phyloP scores from a whole-genome alignment of 92 coral and sea anemone species.

The Desmophyllum pertusum region DNA sequence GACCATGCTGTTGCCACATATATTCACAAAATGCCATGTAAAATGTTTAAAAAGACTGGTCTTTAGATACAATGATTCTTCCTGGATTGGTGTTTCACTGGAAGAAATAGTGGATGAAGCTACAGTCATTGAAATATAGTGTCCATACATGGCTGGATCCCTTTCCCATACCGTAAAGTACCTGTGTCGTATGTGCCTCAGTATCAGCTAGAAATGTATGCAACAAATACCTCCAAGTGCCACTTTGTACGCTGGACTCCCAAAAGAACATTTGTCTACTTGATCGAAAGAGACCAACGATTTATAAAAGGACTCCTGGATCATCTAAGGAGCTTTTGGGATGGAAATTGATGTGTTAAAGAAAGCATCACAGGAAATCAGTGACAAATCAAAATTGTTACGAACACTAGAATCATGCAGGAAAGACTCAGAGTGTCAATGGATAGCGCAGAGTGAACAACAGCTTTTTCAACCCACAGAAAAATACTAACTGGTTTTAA shows the following conservation, averaged over 20 bases:
- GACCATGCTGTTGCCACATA: conserved; percentile 33
- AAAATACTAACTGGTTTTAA: too few species aligned
- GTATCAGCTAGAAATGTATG: conserved; percentile 38
- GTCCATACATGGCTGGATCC: conserved; percentile 46
- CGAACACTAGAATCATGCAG: neutral
- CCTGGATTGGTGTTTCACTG: conserved; percentile 23
- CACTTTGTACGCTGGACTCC: conserved; percentile 45
- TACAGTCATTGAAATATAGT: too few species aligned
- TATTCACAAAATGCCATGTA: neutral
- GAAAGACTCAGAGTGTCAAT: too few species aligned
- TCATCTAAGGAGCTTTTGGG: conserved; percentile 32
- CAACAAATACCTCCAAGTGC: conserved; percentile 12
- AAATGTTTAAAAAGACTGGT: conserved; percentile 18
- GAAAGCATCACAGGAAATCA: neutral
- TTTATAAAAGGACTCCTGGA: conserved; percentile 8
- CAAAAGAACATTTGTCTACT: conserved; percentile 19
- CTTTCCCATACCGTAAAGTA: conserved; percentile 34
- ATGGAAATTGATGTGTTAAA: neutral
- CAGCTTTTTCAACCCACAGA: too few species aligned
- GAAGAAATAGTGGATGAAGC: too few species aligned
- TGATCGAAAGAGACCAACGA: conserved; percentile 21
- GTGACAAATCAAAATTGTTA: neutral
- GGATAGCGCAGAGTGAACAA: too few species aligned
- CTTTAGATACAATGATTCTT: neutral
- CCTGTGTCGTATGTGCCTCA: conserved; percentile 18